Evolutionary conservation across 2,888 invertebrate genomes (phyloP), one percentile per base, ranked within the genome.

Genomic region (Oscheius sp.): DNA sequence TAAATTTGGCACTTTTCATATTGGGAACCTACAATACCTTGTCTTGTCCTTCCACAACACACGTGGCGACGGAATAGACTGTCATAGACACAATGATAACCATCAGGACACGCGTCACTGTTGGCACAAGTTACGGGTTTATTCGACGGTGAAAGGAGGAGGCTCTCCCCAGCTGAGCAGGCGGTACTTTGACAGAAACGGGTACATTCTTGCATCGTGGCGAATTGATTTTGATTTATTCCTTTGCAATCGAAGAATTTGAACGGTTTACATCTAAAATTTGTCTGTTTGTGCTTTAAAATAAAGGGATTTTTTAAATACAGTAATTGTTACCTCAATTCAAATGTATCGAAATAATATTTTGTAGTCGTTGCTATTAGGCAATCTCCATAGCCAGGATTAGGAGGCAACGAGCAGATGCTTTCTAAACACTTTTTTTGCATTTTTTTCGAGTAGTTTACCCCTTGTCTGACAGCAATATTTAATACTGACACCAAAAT

Each of bases 301-400:
- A 43, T n/a, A 52, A 35, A 18, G 3, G 1, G 5, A 21, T 55
- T 41, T n/a, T 12, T n/a, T n/a, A 35, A 35, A 35, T 12, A 35
- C 35, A 35, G 35, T 6, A 58, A 69, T 18, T 6, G 43, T 59
- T 18, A 80, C 76, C 74, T 77, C 45, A 79, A 71, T 16, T 81
- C 79, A 46, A 76, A 63, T 0, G 75, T 58, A 63, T 81, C 81
- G 70, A 81, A 81, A 46, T 78, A 81, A 45, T 73, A 81, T 72
- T 73, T 77, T 1, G 69, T 75, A 25, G 49, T 72, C 9, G 81
- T 76, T 49, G 69, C 72, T 25, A 75, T 73, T 43, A 77, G 68
- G 43, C 81, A 81, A 52, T 81, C 79, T 1, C 81, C 81, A 69
- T 78, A 81, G 0, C 81, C 81, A 29, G 81, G 81, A 53, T 78